These are phyloP conservation scores for Sula dactylatra DNA, from an alignment of 2,113 vertebrate genomes.

Conservation along the genomic window DNA sequence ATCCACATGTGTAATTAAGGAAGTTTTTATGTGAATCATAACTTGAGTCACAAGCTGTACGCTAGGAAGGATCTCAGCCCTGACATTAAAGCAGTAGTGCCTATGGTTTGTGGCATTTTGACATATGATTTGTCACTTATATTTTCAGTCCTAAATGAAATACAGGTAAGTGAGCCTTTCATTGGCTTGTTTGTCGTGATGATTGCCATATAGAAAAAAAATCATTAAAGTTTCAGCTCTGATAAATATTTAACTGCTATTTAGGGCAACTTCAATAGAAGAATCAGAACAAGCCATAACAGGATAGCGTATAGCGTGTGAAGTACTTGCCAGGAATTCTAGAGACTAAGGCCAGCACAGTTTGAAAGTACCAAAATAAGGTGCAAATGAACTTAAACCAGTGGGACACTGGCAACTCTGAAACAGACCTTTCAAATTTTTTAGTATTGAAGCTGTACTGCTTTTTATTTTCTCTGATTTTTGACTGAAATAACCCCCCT, in stretches of 20 bases:
- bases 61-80: not conserved
- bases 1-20: not conserved
- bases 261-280: not conserved
- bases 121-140: accelerated
- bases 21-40: not conserved
- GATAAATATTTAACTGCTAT: not conserved
- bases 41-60: not conserved
- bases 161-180: not conserved
- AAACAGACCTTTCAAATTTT: not conserved
- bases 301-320: not conserved
- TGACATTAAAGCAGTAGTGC: not conserved
- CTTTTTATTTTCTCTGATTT: not conserved
- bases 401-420: not conserved
- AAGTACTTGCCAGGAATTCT: not conserved
- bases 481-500: not conserved
- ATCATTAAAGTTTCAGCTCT: not conserved
- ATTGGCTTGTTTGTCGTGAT: not conserved
- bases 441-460: not conserved
- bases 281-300: not conserved
- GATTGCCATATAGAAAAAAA: not conserved
- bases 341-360: accelerated
- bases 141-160: not conserved
- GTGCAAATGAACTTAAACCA: not conserved
- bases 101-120: not conserved
- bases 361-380: not conserved